These are phyloP conservation scores for Antedon mediterranea DNA, from an alignment of 53 echinoderm and acorn worm genomes.

Conservation along the genomic window DNA sequence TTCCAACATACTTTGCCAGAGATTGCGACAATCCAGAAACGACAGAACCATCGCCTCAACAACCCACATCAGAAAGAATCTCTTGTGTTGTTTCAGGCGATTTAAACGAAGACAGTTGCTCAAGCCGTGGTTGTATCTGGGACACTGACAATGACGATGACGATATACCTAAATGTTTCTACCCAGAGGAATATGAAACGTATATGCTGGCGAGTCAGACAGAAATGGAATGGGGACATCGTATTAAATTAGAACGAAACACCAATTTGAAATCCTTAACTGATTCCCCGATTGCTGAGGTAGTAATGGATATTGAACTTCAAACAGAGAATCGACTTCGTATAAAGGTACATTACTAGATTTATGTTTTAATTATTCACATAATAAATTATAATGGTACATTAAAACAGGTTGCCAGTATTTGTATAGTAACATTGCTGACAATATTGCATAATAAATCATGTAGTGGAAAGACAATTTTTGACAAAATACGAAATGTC, in stretches of 20 bases:
- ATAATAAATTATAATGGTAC: not conserved
- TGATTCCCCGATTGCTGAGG: constrained; percentile 18
- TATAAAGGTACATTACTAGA: constrained; percentile 46
- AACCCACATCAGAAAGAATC: not conserved
- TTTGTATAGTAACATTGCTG: too few species aligned
- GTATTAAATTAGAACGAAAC: constrained; percentile 29
- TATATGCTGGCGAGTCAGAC: not conserved
- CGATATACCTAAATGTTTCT: not conserved
- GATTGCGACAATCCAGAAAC: not conserved
- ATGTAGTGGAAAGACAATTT: too few species aligned
- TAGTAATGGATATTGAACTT: constrained; percentile 42
- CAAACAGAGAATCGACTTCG: constrained; percentile 41
- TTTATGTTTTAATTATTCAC: not conserved
- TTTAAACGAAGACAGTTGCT: not conserved
- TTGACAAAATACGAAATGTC: not conserved
- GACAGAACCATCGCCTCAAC: not conserved
- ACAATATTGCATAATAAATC: too few species aligned
- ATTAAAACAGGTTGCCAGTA: too few species aligned
- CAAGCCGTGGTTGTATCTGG: not conserved
- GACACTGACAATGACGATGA: not conserved
- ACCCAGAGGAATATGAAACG: not conserved
- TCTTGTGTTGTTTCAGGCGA: not conserved
- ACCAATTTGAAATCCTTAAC: constrained; percentile 26
- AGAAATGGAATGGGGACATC: constrained; percentile 21
- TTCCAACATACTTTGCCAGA: not conserved